A percentile compares a stretch with the other conserved stretches of the same genome.
Evolutionary conservation across 2,113 vertebrate genomes (phyloP).

Genomic region (Thalassoma bifasciatum): DNA sequence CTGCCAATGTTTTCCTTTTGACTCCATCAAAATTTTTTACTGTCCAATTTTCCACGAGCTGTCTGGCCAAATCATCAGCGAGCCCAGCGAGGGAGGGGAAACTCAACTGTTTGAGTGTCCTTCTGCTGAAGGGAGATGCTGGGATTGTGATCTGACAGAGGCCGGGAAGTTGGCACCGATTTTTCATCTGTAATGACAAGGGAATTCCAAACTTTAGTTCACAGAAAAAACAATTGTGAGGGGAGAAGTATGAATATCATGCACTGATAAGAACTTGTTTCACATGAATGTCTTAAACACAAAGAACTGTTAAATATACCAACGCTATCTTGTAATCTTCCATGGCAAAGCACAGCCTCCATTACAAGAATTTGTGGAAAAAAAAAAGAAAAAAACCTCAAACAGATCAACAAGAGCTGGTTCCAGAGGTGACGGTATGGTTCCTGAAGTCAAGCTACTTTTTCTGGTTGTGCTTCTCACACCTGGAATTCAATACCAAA

Average conservation of each 20-base stretch:
- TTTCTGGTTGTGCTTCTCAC: too few relatives aligned
- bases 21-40: conserved; percentile 15
- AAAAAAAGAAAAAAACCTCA: too few relatives aligned
- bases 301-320: too few relatives aligned
- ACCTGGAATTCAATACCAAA: too few relatives aligned
- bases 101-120: conserved; percentile 63
- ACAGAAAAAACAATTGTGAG: neutral
- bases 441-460: too few relatives aligned
- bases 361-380: too few relatives aligned
- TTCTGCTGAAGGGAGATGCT: conserved; percentile 60
- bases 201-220: neutral
- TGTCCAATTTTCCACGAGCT: conserved; percentile 64
- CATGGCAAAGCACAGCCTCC: too few relatives aligned
- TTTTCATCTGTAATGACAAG: neutral
- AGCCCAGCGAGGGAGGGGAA: conserved; percentile 59
- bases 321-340: too few relatives aligned
- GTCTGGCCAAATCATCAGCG: conserved; percentile 74
- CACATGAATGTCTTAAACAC: neutral
- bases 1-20: conserved; percentile 52
- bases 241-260: neutral
- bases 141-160: conserved; percentile 42
- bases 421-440: too few relatives aligned
- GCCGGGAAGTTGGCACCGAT: neutral
- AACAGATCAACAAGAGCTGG: too few relatives aligned
- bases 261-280: neutral